Evolutionary conservation across 2,113 vertebrate species (phyloP), one percentile per base, ranked within the genome.

Genomic region (Oreochromis spilurus): DNA sequence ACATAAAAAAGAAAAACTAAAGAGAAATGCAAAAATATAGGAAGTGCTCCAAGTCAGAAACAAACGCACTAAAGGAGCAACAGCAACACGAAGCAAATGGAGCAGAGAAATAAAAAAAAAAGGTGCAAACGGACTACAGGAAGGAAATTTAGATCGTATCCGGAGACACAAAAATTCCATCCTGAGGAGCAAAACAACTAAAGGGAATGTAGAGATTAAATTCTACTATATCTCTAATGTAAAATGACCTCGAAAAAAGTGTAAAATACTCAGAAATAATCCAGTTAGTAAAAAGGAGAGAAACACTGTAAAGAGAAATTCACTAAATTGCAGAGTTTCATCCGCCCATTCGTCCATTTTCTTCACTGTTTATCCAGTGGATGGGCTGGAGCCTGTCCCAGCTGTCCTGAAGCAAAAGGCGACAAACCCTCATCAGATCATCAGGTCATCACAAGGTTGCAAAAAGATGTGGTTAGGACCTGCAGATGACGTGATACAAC

Each of bases 161-260:
- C 24, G 0, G 43, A 75, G 2, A 75, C 13, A 75, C 67, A 48
- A 17, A 75, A 45, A 48, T 26, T 11, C 21, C 67, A 11, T 10
- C 4, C 24, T 19, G 40, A 26, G 13, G 13, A 26, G 0, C 0
- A 45, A 72, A 72, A 11, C 40, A 17, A 10, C 67, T 45, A 11
- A 48, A 29, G 4, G 0, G 1, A 45, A 45, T 1, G 1, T 5
- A 10, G 67, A 72, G 38, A 45, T 72, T 6, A 4, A 17, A 45
- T 26, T 72, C 21, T 0, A 13, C 60, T 24, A 0, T 0, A 26
- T 9, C 2, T 26, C 21, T 9, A 43, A 2, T 43, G 2, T 38
- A 0, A 43, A 70, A 65, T 36, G 17, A 65, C 60, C 38, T 12
- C 7, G 13, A 17, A 72, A 72, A 72, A 0, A 38, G 0, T 45